Conservation (phyloP, 2,113 vertebrate genomes). For the Chlamydotis undulata region DNA sequence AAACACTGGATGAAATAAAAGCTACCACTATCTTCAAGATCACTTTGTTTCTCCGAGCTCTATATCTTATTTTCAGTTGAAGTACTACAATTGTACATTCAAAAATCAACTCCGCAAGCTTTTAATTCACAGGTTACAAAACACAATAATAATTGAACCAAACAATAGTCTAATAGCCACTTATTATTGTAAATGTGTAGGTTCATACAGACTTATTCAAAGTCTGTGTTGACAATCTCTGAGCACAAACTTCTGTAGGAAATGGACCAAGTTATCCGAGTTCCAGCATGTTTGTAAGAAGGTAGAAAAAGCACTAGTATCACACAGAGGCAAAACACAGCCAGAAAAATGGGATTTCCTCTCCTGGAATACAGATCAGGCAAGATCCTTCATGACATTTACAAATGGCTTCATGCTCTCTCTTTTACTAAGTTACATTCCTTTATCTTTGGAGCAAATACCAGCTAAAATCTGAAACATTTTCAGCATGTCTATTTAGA, state of each 20-base stretch:
- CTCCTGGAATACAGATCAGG: background rate
- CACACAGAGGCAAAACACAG: background rate
- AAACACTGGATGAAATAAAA: background rate
- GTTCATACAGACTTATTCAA: background rate
- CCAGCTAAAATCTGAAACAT: background rate
- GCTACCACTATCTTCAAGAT: background rate
- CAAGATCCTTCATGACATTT: background rate
- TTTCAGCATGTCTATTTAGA: background rate
- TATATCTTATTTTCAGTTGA: background rate
- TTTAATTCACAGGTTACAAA: background rate
- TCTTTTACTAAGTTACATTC: background rate
- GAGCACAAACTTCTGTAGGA: background rate
- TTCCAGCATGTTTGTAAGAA: background rate
- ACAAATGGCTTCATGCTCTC: background rate
- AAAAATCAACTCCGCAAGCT: background rate
- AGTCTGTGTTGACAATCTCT: background rate
- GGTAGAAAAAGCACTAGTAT: background rate
- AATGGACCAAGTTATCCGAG: background rate
- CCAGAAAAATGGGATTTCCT: background rate
- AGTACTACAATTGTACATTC: background rate
- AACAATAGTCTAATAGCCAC: background rate
- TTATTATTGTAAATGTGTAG: background rate
- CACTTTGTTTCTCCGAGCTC: background rate
- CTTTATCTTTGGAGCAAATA: background rate
- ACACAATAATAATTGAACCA: background rate